Base-by-base conservation (phyloP, 2,888 invertebrate genomes). In the Tipula helvola region DNA sequence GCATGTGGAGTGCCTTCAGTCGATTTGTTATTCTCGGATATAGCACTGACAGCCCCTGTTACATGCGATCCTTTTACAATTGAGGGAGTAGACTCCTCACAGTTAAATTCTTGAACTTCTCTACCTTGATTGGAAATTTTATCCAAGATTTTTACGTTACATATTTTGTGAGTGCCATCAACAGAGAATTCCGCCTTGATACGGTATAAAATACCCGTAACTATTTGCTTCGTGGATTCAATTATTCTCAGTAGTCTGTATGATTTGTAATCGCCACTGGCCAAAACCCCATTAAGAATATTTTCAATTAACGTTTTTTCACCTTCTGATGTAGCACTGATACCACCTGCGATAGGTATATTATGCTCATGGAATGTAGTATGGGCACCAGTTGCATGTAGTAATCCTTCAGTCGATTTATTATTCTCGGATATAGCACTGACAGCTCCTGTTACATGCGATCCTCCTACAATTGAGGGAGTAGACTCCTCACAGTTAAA, bases 121-220 rank as follows among this genome's bases (percentile, higher is more conserved):
- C 47, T 52, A 3, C n/a, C 47, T 52, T 52, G 13, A n/a, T 52
- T n/a, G 47, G 47, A 52, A 52, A 52, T n/a, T n/a, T 52, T 52
- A 1, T 52, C 47, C 47, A 3, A 52, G n/a, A 52, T 52, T n/a
- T 12, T 52, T 3, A 52, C 47, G 13, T 52, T 52, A 88, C 91
- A 91, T 83, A 90, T 89, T 83, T 89, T 88, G 0, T 86, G 86
- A 5, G 86, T 86, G 1, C 92, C 91, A 3, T 94, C 93, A 83
- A 92, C 92, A 12, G 93, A 93, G 10, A 95, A 90, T 88, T 93
- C 91, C 86, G 93, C 93, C 88, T 93, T 92, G 84, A 96, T 93
- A 89, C 92, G 93, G 39, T 93, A 94, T 86, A 93, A 89, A 42
- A 90, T 88, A 28, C 95, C 95, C 85, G 93, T 90, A 4, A 94